phyloP scores from a whole-genome alignment of 2,888 invertebrate genomes.

The Brenthis hecate region DNA sequence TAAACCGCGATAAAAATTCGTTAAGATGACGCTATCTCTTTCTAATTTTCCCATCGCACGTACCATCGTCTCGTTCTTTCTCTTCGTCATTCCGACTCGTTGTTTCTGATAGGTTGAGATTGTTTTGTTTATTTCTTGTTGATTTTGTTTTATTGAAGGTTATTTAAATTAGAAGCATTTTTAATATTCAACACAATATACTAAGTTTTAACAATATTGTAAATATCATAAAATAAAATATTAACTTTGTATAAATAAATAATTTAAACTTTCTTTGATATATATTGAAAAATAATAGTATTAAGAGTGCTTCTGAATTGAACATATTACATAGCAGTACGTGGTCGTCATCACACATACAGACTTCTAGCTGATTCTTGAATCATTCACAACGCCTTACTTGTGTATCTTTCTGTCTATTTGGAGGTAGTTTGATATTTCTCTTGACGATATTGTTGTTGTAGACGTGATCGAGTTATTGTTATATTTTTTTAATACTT shows the following conservation, averaged over 20 bases:
- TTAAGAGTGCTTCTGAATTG: slow-evolving; percentile 11
- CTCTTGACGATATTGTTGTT: slow-evolving; percentile 67
- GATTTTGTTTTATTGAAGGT: slow-evolving; percentile 45
- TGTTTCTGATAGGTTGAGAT: slow-evolving; percentile 38
- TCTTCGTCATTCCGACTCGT: slow-evolving; percentile 43
- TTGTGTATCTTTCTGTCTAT: slow-evolving; percentile 78
- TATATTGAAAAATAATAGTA: background rate
- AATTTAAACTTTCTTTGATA: background rate
- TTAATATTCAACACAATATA: slow-evolving; percentile 27
- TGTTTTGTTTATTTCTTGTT: slow-evolving; percentile 41
- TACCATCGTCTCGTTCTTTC: slow-evolving; percentile 41
- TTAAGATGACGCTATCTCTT: slow-evolving; percentile 38
- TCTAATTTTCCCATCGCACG: slow-evolving; percentile 60
- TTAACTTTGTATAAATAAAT: no score
- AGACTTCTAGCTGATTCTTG: slow-evolving; percentile 64
- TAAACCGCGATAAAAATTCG: slow-evolving; percentile 39
- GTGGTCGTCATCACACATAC: slow-evolving; percentile 42
- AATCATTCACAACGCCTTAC: slow-evolving; percentile 78
- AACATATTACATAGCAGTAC: slow-evolving; percentile 28
- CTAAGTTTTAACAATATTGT: no score
- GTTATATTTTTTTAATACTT: slow-evolving; percentile 45
- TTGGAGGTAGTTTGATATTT: slow-evolving; percentile 72
- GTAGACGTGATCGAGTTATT: slow-evolving; percentile 56
- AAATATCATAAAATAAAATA: no score
- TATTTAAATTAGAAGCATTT: slow-evolving; percentile 46